phyloP scores from a whole-genome alignment of 2,888 invertebrate species.

The Ommatoiulus sabulosus region DNA sequence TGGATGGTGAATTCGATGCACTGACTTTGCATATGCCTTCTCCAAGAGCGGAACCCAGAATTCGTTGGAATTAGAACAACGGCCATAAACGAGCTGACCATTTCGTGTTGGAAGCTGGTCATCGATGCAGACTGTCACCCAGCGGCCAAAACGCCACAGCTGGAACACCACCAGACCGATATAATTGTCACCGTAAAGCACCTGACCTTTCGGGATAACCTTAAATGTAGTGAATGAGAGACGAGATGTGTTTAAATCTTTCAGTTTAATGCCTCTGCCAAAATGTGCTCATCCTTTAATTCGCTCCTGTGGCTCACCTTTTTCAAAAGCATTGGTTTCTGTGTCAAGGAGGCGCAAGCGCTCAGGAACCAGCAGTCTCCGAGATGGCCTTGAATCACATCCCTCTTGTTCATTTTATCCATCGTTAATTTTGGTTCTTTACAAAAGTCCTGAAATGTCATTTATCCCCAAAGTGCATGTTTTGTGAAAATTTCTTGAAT shows the following conservation, averaged over 20 bases:
- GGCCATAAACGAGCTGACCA: constrained; percentile 86
- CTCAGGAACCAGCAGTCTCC: constrained; percentile 71
- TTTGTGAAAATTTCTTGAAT: too few species aligned
- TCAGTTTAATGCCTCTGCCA: too few species aligned
- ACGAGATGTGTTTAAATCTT: too few species aligned
- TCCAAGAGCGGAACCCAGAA: constrained; percentile 91
- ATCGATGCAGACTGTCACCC: constrained; percentile 71
- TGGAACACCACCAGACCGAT: constrained; percentile 67
- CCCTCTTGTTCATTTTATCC: constrained; percentile 69
- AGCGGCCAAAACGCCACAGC: constrained; percentile 69
- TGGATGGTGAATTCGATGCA: too few species aligned
- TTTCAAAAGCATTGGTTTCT: constrained; percentile 66
- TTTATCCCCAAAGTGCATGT: not conserved
- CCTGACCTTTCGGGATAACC: constrained; percentile 66
- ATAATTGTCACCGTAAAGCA: constrained; percentile 66
- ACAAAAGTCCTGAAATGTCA: constrained; percentile 59
- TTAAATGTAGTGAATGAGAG: constrained; percentile 58
- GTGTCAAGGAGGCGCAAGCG: constrained; percentile 69
- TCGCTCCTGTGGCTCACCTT: constrained; percentile 63
- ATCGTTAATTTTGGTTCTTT: constrained; percentile 69
- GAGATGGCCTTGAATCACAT: constrained; percentile 70
- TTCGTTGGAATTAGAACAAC: constrained; percentile 80
- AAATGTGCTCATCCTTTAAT: too few species aligned
- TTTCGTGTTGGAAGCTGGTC: constrained; percentile 90
- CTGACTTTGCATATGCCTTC: constrained; percentile 92